A percentile compares a stretch with the other conserved stretches of the same genome.
Conservation (phyloP, 2,113 vertebrate genomes). For the Mellivora capensis region DNA sequence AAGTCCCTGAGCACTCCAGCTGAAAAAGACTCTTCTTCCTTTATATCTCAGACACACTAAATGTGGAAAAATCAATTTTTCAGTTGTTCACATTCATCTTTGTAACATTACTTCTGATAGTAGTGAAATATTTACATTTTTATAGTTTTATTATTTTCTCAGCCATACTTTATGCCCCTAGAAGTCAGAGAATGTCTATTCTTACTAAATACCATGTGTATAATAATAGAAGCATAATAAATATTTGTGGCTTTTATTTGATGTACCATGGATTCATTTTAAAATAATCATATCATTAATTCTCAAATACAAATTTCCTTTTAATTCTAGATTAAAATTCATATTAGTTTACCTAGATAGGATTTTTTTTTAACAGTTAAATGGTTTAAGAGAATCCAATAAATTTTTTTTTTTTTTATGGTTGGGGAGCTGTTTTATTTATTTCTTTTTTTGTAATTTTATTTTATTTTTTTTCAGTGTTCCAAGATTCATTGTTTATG, state of each 20-base stretch:
- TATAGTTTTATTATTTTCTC: neutral
- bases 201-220: neutral
- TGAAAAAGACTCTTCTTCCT: neutral
- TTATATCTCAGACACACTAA: neutral
- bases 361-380: neutral
- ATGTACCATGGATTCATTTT: neutral
- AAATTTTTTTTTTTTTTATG: neutral
- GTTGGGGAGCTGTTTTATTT: no score
- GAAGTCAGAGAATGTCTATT: neutral
- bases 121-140: neutral
- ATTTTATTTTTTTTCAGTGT: no score
- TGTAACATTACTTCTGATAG: neutral
- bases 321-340: neutral
- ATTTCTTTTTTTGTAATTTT: no score
- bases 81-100: neutral
- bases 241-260: constrained; percentile 4
- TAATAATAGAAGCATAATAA: neutral
- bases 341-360: neutral
- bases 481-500: no score
- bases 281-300: neutral
- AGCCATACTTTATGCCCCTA: neutral
- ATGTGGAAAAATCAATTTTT: neutral
- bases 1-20: neutral
- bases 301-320: neutral
- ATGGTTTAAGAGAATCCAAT: neutral